Base-by-base conservation (phyloP, 2,888 invertebrate species). In the Octonoba sinensis region DNA sequence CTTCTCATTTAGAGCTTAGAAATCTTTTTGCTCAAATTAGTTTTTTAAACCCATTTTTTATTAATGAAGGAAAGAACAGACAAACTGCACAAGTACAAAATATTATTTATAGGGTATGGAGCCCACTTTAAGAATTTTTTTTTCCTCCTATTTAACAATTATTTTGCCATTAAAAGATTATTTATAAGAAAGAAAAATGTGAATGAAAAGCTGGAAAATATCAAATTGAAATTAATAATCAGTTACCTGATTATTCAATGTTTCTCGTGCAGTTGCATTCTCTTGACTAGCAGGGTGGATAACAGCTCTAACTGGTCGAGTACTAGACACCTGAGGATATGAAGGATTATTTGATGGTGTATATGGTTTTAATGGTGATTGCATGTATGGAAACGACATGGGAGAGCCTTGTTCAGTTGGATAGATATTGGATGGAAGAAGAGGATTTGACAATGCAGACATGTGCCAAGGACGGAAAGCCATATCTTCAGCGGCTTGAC, bases 181-280 rank as follows among this genome's bases (percentile, higher is more conserved):
- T n/a, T 62, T 44, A 20, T 11, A n/a, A 22, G 56, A 16, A 18
- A 4, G 3, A 56, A 56, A 56, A n/a, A n/a, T n/a, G n/a, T 18
- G 1, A 22, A 18, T 56, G 18, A 3, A 51, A n/a, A 51, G 16
- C 18, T n/a, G 11, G 15, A n/a, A 2, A 51, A 51, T 18, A 51
- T 51, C 11, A 51, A 51, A 8, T 3, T 15, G n/a, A 56, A n/a
- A 56, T 18, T n/a, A 20, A 12, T 56, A 59, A 4, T 36, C 1
- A 36, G 6, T 8, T 49, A 83, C 83, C 75, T 83, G 78, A 62
- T 83, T 83, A 62, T 83, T 83, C 24, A 83, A 60, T n/a, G 83
- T 83, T 75, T 78, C 83, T 69, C 74, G 62, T n/a, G 65, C 27
- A 60, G 44, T n/a, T 51, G 59, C 51, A 49, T 70, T 65, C 20